Evolutionary conservation across 2,888 invertebrate genomes (phyloP).

Genomic region (Macrosoma leucophasiata): DNA sequence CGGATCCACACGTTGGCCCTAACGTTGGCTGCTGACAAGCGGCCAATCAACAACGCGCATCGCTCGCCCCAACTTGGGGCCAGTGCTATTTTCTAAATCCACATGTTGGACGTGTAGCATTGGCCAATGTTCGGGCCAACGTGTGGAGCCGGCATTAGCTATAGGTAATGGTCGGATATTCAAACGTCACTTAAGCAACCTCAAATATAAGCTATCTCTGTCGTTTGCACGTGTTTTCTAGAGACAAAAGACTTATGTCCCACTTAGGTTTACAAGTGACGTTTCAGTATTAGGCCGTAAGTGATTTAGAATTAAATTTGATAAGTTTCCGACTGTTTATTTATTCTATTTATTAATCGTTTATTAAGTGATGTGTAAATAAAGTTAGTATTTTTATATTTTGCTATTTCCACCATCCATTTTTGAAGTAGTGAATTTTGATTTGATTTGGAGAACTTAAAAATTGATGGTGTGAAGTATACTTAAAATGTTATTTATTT

Average conservation of each 20-base stretch:
- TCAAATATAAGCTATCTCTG: conserved; percentile 1
- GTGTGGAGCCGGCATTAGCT: neutral
- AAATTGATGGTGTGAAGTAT: conserved; percentile 9
- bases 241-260: neutral
- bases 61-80: no score
- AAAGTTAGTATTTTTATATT: conserved; percentile 48
- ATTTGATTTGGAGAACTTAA: no score
- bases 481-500: conserved; percentile 12
- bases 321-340: conserved; percentile 54
- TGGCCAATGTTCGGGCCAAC: no score
- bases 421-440: conserved; percentile 1
- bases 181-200: no score
- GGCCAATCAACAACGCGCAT: no score
- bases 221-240: no score
- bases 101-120: no score
- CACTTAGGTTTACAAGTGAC: conserved; percentile 2
- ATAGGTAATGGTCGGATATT: neutral
- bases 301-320: conserved; percentile 35
- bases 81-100: no score
- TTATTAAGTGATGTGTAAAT: conserved; percentile 61
- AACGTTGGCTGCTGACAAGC: no score
- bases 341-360: conserved; percentile 62
- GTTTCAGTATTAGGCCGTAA: conserved; percentile 17
- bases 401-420: conserved; percentile 20
- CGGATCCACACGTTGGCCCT: no score